These are phyloP conservation scores for Pseudeuparius sepicola DNA, from an alignment of 2,888 invertebrate genomes.

Conservation along the genomic window DNA sequence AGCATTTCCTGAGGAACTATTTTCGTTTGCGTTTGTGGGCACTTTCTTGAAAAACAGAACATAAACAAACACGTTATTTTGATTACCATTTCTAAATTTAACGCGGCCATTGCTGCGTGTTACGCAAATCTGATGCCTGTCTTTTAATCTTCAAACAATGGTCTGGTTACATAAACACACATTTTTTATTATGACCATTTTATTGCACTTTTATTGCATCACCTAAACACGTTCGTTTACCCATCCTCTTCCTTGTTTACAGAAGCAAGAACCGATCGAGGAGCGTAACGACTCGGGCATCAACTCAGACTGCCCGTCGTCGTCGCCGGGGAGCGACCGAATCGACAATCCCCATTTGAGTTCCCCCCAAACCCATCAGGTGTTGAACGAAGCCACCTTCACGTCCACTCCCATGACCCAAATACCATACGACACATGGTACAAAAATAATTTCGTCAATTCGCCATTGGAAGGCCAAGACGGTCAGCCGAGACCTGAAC, in stretches of 20 bases:
- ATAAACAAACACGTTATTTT: constrained; percentile 27
- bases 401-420: constrained; percentile 5
- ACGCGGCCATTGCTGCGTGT: constrained; percentile 20
- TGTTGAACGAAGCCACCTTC: constrained; percentile 6
- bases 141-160: constrained; percentile 22
- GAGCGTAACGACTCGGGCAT: constrained; percentile 48
- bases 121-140: constrained; percentile 23
- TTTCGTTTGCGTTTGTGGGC: constrained; percentile 22
- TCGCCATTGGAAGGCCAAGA: no score
- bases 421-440: constrained; percentile 10
- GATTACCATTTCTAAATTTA: constrained; percentile 28
- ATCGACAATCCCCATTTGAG: constrained; percentile 24
- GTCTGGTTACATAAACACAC: constrained; percentile 21
- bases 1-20: constrained; percentile 19
- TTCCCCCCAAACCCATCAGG: constrained; percentile 13
- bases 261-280: constrained; percentile 48
- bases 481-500: no score
- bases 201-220: no score
- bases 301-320: constrained; percentile 50
- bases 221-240: no score
- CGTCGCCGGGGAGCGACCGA: constrained; percentile 47
- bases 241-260: constrained; percentile 31
- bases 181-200: constrained; percentile 24
- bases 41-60: constrained; percentile 25
- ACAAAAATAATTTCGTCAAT: constrained; percentile 9